Evolutionary conservation across 1,140 invertebrate genomes (phyloP).

Genomic region (Thaumetopoea pityocampa): DNA sequence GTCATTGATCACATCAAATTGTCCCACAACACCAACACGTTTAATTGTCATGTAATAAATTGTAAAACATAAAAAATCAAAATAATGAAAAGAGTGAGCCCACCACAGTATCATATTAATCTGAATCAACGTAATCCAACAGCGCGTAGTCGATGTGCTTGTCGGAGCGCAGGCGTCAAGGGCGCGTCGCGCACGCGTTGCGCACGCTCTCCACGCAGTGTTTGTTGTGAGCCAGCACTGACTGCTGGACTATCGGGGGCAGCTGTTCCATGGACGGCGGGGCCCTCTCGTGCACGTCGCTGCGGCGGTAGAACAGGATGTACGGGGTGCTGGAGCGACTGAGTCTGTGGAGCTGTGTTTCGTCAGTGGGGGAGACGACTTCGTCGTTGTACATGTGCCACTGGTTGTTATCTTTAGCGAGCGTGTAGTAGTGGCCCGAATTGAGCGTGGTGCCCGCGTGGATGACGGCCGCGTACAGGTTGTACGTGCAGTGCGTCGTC

Average conservation of each 20-base stretch:
- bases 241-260: slow-evolving; percentile 40
- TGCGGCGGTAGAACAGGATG: slow-evolving; percentile 84
- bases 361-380: slow-evolving; percentile 78
- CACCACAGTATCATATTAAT: slow-evolving; percentile 18
- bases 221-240: slow-evolving; percentile 45
- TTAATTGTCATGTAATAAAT: no score
- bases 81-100: no score
- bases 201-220: slow-evolving; percentile 40
- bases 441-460: slow-evolving; percentile 89
- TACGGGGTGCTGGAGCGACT: slow-evolving; percentile 87
- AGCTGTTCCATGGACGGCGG: slow-evolving; percentile 37
- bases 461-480: slow-evolving; percentile 87
- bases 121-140: slow-evolving; percentile 30
- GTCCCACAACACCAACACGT: no score
- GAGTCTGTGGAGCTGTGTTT: slow-evolving; percentile 79
- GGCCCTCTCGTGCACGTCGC: slow-evolving; percentile 42
- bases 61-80: no score
- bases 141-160: slow-evolving; percentile 44
- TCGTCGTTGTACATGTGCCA: slow-evolving; percentile 92
- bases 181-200: slow-evolving; percentile 30
- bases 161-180: slow-evolving; percentile 53
- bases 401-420: slow-evolving; percentile 81
- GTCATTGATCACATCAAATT: no score
- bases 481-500: slow-evolving; percentile 75
- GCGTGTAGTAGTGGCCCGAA: slow-evolving; percentile 91